Evolutionary conservation across 2,113 vertebrate genomes (phyloP).

Genomic region (Hippocampus zosterae): DNA sequence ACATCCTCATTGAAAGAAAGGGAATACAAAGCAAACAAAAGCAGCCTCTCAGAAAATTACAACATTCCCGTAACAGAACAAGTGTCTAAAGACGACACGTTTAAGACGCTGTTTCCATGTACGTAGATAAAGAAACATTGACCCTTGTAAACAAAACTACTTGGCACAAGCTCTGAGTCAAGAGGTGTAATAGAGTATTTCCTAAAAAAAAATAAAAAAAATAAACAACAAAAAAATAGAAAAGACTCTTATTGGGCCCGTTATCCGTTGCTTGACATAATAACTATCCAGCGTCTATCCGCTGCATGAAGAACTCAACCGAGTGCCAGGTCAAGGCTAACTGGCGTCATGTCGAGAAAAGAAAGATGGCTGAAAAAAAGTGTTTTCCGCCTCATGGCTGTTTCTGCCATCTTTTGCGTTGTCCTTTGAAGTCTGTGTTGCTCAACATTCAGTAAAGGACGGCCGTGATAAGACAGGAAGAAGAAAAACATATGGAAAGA

Average conservation of each 20-base stretch:
- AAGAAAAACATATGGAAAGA: background rate
- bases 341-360: background rate
- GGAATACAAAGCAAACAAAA: background rate
- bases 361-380: background rate
- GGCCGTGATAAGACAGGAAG: background rate
- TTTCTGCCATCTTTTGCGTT: background rate
- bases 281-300: conserved; percentile 1
- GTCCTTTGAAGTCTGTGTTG: background rate
- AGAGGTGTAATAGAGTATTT: conserved; percentile 3
- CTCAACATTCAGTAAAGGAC: background rate
- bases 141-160: conserved; percentile 23
- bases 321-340: conserved; percentile 7
- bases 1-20: background rate
- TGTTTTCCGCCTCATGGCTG: background rate
- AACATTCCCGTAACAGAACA: background rate
- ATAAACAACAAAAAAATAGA: background rate
- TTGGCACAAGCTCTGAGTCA: conserved; percentile 11
- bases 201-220: background rate
- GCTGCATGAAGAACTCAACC: conserved; percentile 6
- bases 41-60: background rate
- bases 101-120: background rate
- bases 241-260: background rate
- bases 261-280: conserved; percentile 1
- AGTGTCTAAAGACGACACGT: background rate
- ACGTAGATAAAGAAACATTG: conserved; percentile 15